These are phyloP conservation scores for Diglossa cyanea DNA, from an alignment of 2,797 vertebrate species.

Conservation along the genomic window DNA sequence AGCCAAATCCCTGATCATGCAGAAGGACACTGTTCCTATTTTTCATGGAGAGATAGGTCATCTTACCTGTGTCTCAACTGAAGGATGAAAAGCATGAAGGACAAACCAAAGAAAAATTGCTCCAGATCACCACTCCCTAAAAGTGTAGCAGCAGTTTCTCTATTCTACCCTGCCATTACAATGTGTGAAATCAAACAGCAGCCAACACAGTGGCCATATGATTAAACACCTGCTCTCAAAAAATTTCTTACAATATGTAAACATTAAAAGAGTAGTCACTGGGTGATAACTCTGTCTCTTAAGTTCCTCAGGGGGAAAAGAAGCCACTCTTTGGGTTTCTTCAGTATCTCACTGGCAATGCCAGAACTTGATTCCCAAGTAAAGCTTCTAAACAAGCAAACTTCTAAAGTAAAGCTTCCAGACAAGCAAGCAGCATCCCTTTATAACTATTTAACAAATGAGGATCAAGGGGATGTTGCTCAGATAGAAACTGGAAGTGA, in stretches of 20 bases:
- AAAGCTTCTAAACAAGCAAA: not conserved
- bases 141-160: not conserved
- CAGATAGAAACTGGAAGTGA: not conserved
- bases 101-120: not conserved
- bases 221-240: not conserved
- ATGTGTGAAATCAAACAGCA: not conserved
- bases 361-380: not conserved
- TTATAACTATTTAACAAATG: not conserved
- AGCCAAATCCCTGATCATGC: not conserved
- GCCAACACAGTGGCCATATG: not conserved
- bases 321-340: not conserved
- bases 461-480: not conserved
- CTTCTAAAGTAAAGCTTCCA: not conserved
- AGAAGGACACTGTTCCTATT: not conserved
- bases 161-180: not conserved
- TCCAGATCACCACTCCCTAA: not conserved
- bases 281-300: not conserved
- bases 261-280: not conserved
- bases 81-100: not conserved
- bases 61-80: not conserved
- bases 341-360: not conserved
- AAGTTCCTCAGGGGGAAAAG: not conserved
- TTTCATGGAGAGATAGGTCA: not conserved
- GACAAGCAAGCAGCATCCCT: not conserved
- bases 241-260: not conserved